phyloP scores from a whole-genome alignment of 2,797 vertebrate genomes.

The Danio jaintianensis region DNA sequence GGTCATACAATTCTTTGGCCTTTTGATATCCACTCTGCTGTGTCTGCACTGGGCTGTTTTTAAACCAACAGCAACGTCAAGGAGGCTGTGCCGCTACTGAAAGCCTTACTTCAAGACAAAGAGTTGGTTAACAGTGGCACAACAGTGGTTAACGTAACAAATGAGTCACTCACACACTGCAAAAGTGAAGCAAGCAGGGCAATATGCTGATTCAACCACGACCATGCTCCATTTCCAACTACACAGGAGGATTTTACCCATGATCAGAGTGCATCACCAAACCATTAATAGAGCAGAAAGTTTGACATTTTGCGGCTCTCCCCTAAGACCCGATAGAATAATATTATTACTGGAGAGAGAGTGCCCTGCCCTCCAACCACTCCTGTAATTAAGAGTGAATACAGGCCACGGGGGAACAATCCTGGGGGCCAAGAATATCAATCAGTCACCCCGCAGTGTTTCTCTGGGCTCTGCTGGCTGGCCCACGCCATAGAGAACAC shows the following conservation, averaged over 20 bases:
- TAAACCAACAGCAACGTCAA: slow-evolving; percentile 32
- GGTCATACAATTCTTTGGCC: slow-evolving; percentile 22
- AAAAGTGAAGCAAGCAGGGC: neutral
- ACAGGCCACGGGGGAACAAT: slow-evolving; percentile 22
- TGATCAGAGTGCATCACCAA: slow-evolving; percentile 30
- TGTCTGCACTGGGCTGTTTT: slow-evolving; percentile 33
- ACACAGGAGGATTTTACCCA: slow-evolving; percentile 30
- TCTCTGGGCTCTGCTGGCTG: slow-evolving; percentile 33
- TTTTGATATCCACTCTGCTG: slow-evolving; percentile 35
- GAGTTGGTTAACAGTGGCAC: too few relatives aligned
- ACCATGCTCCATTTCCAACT: slow-evolving; percentile 22
- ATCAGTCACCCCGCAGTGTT: slow-evolving; percentile 39
- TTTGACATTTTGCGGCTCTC: slow-evolving; percentile 50
- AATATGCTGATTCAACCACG: slow-evolving; percentile 2
- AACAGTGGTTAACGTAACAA: slow-evolving; percentile 16
- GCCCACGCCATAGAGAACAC: slow-evolving; percentile 5
- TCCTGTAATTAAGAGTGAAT: slow-evolving; percentile 48
- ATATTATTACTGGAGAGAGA: slow-evolving; percentile 46
- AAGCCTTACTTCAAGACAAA: slow-evolving; percentile 22
- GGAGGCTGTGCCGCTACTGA: neutral
- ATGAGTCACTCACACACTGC: slow-evolving; percentile 1
- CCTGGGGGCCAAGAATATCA: slow-evolving; percentile 49
- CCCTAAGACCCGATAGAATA: slow-evolving; percentile 44
- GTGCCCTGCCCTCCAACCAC: slow-evolving; percentile 26
- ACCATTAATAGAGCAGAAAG: slow-evolving; percentile 33